Evolutionary conservation across 2,113 vertebrate species (phyloP), one percentile per base, ranked within the genome.

Genomic region (Scophthalmus maximus): DNA sequence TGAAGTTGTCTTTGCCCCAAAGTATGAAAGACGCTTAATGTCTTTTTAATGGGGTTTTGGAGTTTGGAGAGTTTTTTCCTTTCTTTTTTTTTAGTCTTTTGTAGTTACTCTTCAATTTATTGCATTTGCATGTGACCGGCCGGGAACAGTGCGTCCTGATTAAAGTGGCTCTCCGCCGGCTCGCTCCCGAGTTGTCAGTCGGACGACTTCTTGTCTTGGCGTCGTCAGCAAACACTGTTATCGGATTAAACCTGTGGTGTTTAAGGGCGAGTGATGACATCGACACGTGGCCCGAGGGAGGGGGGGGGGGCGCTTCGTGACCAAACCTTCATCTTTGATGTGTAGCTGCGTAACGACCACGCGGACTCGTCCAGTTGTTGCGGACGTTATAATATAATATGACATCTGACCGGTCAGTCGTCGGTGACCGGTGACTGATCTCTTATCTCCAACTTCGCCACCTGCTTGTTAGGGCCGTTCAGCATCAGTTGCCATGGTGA

Each of bases 1-100:
- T 87, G 87, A 89, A 87, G 85, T 85, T 85, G 85, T 87, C 87
- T 89, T 83, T 83, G 79, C 84, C 73, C 61, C 67, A 84, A 77
- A 79, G 82, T 72, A 64, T 89, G 76, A 46, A 86, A 87, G 81
- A 77, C 73, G 20, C 68, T 81, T 86, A 82, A 89, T 87, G 85
- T 87, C 77, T 89, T 85, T 87, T 89, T 87, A 89, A 89, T 89
- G 78, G 85, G 68, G 47, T 87, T 81, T 18, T 82, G 73, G 82
- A 87, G 73, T 84, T 79, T 82, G 64, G 82, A 86, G 79, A 78
- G 68, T 82, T 62, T 61, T 71, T 79, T 69, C n/a, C n/a, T n/a
- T n/a, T n/a, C n/a, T n/a, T n/a, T n/a, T n/a, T n/a, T n/a, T n/a
- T n/a, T n/a, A n/a, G 57, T 71, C 81, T 76, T 87, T 76, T 83